Evolutionary conservation across 2,888 invertebrate species (phyloP).

Genomic region (Herminia tarsipennalis): DNA sequence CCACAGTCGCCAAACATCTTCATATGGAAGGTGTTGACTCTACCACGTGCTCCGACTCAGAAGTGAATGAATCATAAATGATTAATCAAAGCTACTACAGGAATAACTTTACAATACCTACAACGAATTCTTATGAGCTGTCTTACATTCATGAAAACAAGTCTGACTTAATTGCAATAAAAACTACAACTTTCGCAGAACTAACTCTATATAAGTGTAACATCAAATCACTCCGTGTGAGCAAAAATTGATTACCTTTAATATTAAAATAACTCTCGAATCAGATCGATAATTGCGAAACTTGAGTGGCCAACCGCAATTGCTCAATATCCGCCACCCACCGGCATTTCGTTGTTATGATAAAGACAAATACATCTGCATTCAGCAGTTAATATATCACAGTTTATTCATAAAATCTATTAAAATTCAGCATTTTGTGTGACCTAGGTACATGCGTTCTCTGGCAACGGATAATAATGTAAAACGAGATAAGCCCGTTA

Average conservation of each 20-base stretch:
- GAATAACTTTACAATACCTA: constrained; percentile 15
- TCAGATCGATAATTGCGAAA: constrained; percentile 65
- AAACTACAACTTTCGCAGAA: neutral
- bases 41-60: constrained; percentile 46
- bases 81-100: constrained; percentile 39
- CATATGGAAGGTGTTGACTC: constrained; percentile 23
- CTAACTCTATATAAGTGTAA: no score
- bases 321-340: constrained; percentile 68
- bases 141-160: constrained; percentile 12
- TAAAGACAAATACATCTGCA: constrained; percentile 13
- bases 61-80: constrained; percentile 50
- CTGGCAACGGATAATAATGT: constrained; percentile 1
- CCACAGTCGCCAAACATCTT: constrained; percentile 7
- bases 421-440: constrained; percentile 5
- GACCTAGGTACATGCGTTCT: constrained; percentile 10
- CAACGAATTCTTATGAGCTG: constrained; percentile 2
- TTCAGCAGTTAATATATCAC: constrained; percentile 13
- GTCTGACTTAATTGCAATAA: neutral
- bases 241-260: neutral
- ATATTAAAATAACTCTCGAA: constrained; percentile 36
- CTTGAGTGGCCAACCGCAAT: constrained; percentile 46
- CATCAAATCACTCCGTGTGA: neutral
- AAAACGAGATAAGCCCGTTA: constrained; percentile 11
- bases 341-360: constrained; percentile 42
- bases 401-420: constrained; percentile 14